Conservation (phyloP, 2,888 invertebrate genomes). For the Cataglyphis cursor region DNA sequence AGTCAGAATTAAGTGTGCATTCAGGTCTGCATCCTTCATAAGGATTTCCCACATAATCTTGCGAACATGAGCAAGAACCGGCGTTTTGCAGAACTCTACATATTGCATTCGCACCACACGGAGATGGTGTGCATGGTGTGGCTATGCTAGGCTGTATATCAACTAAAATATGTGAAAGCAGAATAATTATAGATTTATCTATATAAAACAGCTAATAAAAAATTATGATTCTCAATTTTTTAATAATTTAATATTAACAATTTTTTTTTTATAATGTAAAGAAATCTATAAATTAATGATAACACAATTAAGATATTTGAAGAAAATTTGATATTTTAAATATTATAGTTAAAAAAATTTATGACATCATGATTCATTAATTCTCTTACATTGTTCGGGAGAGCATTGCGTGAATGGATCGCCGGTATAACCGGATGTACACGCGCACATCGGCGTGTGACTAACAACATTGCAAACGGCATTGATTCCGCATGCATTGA, state of each 20-base stretch:
- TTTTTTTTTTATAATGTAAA: background rate
- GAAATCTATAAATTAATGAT: background rate
- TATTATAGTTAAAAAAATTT: background rate
- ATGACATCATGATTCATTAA: background rate
- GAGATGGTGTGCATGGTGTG: conserved; percentile 90
- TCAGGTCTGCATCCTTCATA: conserved; percentile 92
- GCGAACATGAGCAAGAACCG: conserved; percentile 92
- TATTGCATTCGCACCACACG: conserved; percentile 92
- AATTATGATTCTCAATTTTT: background rate
- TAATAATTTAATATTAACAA: conserved; percentile 19
- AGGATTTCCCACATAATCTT: conserved; percentile 91
- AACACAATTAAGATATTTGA: background rate
- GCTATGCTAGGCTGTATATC: conserved; percentile 60
- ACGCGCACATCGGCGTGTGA: conserved; percentile 90
- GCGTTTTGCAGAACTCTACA: conserved; percentile 92
- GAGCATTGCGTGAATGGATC: conserved; percentile 90
- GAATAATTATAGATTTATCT: background rate
- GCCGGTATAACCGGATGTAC: conserved; percentile 88
- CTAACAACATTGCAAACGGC: conserved; percentile 91
- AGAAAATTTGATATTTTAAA: background rate
- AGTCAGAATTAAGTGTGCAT: conserved; percentile 93
- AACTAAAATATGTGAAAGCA: conserved; percentile 58
- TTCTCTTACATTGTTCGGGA: conserved; percentile 86
- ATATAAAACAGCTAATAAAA: background rate
- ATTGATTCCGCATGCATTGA: conserved; percentile 92